Evolutionary conservation across 1,140 invertebrate genomes (phyloP), one percentile per base, ranked within the genome.

Genomic region (Araneus ventricosus): DNA sequence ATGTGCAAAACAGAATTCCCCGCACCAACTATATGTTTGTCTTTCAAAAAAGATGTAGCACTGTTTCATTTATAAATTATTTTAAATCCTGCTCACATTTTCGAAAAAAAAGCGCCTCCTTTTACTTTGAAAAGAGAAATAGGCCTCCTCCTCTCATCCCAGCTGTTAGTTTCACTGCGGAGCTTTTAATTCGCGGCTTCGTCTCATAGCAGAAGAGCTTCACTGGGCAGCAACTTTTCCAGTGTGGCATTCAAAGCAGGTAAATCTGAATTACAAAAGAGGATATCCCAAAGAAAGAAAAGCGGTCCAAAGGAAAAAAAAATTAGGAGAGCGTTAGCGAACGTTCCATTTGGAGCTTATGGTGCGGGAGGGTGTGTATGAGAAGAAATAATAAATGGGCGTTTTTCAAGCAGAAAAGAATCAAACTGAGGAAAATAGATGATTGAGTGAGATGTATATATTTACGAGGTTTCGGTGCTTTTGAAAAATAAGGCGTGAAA

Each of bases 261-360:
- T 75, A 70, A 70, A 75, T 75, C 67, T 75, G 30, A 75, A 75
- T 75, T 75, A 75, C 67, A 75, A 75, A 75, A 75, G 67, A 75
- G 67, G 30, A 75, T 37, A 75, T 75, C 8, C 1, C 14, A 14
- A 17, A 30, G 34, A 34, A 34, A 34, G n/a, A 27, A 8, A 67
- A 34, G 34, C 17, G n/a, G 10, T 30, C 10, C 22, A 41, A n/a
- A 3, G 8, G n/a, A n/a, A 45, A 82, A n/a, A 82, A 82, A 27
- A 45, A n/a, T 8, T 10, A 41, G n/a, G 4, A 22, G 41, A n/a
- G 22, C 39, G 20, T 41, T 41, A 41, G n/a, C 17, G 8, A 41
- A 41, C 4, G 6, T 7, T n/a, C 39, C 22, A 14, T 41, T 22
- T 4, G 27, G 20, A 10, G 4, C 2, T 10, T 34, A 75, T 17